These are phyloP conservation scores for Drosophila seguyi DNA, from an alignment of 1,140 invertebrate genomes.

Conservation along the genomic window DNA sequence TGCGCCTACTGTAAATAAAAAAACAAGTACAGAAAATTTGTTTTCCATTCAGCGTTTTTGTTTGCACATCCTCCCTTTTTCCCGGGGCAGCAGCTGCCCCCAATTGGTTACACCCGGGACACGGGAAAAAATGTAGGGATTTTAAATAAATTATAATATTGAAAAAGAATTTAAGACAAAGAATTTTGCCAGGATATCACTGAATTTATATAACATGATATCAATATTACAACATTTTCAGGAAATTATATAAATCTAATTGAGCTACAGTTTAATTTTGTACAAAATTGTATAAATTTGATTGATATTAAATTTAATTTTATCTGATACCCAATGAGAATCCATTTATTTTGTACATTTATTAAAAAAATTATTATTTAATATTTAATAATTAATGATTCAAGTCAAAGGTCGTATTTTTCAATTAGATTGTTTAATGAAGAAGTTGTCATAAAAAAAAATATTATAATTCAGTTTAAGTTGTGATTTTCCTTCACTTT, in stretches of 20 bases:
- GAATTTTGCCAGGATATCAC: too few relatives aligned
- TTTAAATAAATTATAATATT: too few relatives aligned
- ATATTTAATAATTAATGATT: too few relatives aligned
- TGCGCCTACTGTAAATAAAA: constrained; percentile 58
- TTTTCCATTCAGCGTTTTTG: constrained; percentile 56
- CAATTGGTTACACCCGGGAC: neutral
- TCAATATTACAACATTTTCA: too few relatives aligned
- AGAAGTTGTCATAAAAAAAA: neutral
- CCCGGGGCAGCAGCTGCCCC: constrained; percentile 15
- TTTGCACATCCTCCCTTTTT: constrained; percentile 40
- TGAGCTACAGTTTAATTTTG: neutral
- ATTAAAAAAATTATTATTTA: too few relatives aligned
- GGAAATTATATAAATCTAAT: neutral
- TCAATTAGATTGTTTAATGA: too few relatives aligned
- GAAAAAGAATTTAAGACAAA: neutral
- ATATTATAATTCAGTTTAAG: neutral
- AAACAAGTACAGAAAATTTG: constrained; percentile 51
- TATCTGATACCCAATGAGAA: too few relatives aligned
- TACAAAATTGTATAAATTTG: neutral
- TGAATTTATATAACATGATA: neutral
- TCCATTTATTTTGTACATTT: too few relatives aligned
- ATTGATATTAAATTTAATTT: neutral
- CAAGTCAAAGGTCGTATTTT: neutral
- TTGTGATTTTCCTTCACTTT: neutral
- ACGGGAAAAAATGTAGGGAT: neutral